phyloP scores from a whole-genome alignment of 1,140 invertebrate genomes.

The Drosophila miranda region DNA sequence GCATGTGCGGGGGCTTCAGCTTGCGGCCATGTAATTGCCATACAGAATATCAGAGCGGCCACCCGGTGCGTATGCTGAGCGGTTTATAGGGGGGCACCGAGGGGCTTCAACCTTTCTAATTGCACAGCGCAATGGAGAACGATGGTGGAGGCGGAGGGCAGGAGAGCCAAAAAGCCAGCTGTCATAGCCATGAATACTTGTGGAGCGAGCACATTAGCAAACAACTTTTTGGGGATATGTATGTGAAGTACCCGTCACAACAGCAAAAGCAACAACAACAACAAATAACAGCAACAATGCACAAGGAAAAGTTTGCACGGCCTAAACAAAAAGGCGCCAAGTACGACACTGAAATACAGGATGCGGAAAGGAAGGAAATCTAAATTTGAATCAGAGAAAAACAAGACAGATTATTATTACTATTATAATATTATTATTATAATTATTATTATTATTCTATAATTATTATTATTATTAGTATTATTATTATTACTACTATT shows the following conservation, averaged over 20 bases:
- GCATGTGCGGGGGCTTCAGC: neutral
- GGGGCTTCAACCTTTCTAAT: slow-evolving; percentile 55
- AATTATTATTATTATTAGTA: too few relatives aligned
- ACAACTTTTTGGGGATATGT: slow-evolving; percentile 15
- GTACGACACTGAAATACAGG: slow-evolving; percentile 9
- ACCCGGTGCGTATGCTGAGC: slow-evolving; percentile 50
- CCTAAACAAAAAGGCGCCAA: slow-evolving; percentile 24
- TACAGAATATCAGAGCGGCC: slow-evolving; percentile 25
- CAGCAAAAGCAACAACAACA: slow-evolving; percentile 18
- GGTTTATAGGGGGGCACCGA: slow-evolving; percentile 13
- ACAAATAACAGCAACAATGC: neutral
- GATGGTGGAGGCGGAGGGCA: neutral
- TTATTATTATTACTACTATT: too few relatives aligned
- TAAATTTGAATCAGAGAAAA: neutral
- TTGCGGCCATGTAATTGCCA: slow-evolving; percentile 60
- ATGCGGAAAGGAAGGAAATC: neutral
- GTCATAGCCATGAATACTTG: slow-evolving; percentile 40
- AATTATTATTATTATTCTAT: too few relatives aligned
- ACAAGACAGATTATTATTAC: too few relatives aligned
- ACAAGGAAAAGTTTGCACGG: slow-evolving; percentile 40
- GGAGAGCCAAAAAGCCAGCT: neutral
- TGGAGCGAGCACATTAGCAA: slow-evolving; percentile 39
- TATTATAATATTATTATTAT: too few relatives aligned
- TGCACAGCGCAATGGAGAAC: slow-evolving; percentile 30
- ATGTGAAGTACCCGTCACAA: slow-evolving; percentile 22